phyloP scores from a whole-genome alignment of 2,797 vertebrate genomes.

The Myotis daubentonii region DNA sequence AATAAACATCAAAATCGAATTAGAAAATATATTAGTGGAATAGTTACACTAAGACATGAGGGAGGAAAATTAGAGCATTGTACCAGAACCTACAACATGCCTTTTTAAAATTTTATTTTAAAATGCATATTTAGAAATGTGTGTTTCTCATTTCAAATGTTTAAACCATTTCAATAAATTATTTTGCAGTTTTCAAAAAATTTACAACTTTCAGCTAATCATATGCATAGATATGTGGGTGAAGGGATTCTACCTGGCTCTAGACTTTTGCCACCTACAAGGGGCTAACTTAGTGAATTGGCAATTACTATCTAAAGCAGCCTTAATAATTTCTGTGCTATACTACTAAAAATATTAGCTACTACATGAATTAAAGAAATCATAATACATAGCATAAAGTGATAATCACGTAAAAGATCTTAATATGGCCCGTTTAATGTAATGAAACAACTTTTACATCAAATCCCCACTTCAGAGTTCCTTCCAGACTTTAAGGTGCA shows the following conservation, averaged over 20 bases:
- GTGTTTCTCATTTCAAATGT: background rate
- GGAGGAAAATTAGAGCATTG: background rate
- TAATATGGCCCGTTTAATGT: background rate
- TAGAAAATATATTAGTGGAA: background rate
- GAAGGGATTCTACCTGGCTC: background rate
- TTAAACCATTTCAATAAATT: background rate
- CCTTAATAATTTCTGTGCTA: background rate
- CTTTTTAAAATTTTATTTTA: background rate
- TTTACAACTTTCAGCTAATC: background rate
- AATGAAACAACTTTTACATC: background rate
- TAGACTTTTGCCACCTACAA: background rate
- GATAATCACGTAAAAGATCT: background rate
- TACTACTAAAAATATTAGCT: background rate
- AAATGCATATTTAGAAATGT: background rate
- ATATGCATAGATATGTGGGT: background rate
- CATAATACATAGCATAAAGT: background rate
- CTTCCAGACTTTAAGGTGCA: background rate
- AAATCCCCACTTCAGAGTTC: background rate
- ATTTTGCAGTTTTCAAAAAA: conserved; percentile 18
- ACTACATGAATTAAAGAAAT: conserved; percentile 16
- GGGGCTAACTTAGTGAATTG: background rate
- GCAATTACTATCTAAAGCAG: background rate
- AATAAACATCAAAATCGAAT: background rate
- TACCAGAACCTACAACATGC: background rate
- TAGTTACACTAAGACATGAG: background rate